Base-by-base conservation (phyloP, 1,140 invertebrate genomes). In the Pomacea maculata region DNA sequence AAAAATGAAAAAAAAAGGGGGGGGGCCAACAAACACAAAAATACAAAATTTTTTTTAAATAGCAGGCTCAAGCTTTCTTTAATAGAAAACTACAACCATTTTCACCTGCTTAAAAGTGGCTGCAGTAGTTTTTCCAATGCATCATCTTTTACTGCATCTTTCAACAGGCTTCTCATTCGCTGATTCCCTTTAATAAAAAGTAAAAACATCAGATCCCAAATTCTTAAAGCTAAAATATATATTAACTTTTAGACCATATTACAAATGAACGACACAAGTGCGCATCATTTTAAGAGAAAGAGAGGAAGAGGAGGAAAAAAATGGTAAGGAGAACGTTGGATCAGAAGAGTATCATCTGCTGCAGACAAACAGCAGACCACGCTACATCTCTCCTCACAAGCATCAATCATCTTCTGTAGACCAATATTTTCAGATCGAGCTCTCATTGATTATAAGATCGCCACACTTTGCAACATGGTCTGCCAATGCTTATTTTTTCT, bases 61-160 rank as follows among this genome's bases (percentile, higher is more conserved):
- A 70, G 12, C 64, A 65, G n/a, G 11, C 11, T n/a, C 21, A 70
- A 11, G 21, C n/a, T 25, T 8, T 68, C 21, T 70, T 70, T 70
- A 11, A 4, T 1, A 70, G 12, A 70, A 25, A 11, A 70, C 67
- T 12, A 6, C 12, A 70, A 72, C 19, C 63, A 61, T 70, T 1
- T 45, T 80, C 54, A 86, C 87, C 83, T 88, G 81, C 82, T 86
- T 55, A 89, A 75, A 15, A 85, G 52, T 25, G 86, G 86, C 61
- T 85, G 78, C 29, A 86, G 29, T 7, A 85, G 71, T 72, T 87
- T 84, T 77, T 86, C 78, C 29, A 86, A 61, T 12, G 83, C 77
- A 74, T 89, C 87, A 29, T 81, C 65, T 63, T 80, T 81, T 5
- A 89, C 84, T 34, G 87, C 86, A 71, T 85, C 79, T 7, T 77